Percentiles rank a stretch among this genome's conserved stretches.
These are phyloP conservation scores for Varroa destructor DNA, from an alignment of 1,140 invertebrate genomes.

Conservation along the genomic window DNA sequence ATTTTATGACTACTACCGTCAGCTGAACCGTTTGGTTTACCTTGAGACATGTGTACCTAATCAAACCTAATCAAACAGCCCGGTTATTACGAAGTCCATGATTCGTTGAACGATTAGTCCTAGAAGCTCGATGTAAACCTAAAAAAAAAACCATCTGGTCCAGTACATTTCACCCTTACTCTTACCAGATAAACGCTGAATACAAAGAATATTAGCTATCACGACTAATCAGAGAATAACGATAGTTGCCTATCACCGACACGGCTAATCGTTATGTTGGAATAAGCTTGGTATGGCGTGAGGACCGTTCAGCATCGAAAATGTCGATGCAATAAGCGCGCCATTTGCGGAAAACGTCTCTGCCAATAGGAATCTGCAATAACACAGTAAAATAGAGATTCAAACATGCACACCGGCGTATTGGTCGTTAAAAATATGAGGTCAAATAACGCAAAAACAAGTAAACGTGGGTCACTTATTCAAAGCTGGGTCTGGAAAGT, in stretches of 20 bases:
- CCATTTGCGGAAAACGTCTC: slow-evolving; percentile 51
- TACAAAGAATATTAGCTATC: background rate
- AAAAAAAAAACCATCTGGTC: no score
- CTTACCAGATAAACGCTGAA: background rate
- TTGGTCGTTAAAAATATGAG: slow-evolving; percentile 54
- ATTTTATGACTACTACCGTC: no score
- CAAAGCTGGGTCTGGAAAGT: slow-evolving; percentile 56
- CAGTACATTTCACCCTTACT: no score
- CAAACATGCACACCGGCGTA: background rate
- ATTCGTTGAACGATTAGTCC: no score
- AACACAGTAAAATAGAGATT: background rate
- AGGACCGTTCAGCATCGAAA: slow-evolving; percentile 41
- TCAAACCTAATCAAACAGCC: no score
- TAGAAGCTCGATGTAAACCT: no score
- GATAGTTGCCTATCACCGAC: slow-evolving; percentile 35
- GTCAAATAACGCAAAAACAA: slow-evolving; percentile 53
- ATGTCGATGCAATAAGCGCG: slow-evolving; percentile 41
- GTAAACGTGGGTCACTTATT: slow-evolving; percentile 58
- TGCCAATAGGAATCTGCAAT: slow-evolving; percentile 41
- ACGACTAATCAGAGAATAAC: background rate
- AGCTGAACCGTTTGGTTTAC: no score
- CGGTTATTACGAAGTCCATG: no score
- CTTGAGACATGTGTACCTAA: no score
- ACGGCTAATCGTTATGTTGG: slow-evolving; percentile 40
- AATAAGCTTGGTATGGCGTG: slow-evolving; percentile 40